Base-by-base conservation (phyloP, 2,797 vertebrate species). In the Galagoides demidoff region DNA sequence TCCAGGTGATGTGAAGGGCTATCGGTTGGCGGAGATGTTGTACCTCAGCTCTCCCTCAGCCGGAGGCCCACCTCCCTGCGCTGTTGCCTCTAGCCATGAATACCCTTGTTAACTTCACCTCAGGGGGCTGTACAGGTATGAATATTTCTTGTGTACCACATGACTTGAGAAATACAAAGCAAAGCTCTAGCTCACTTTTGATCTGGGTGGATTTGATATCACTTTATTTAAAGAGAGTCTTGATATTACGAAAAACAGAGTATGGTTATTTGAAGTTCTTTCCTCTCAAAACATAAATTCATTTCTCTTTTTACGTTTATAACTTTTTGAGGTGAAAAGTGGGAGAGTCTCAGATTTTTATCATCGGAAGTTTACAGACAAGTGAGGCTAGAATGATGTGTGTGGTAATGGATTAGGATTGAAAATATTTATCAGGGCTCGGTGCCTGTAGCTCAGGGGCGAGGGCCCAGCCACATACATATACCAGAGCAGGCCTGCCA, bases 291-390 rank as follows among this genome's bases (percentile, higher is more conserved):
- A 78, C 45, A 52, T 68, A 71, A 64, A 64, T 82, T 85, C 64
- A 71, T 27, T 88, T 83, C 64, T 70, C 31, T 37, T 91, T 31
- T 73, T 84, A 31, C 20, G 74, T 85, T 39, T 66, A 10, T n/a
- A 55, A 79, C 27, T 91, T 88, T 94, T 37, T 91, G 37, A 82
- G 87, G 22, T 71, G 39, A 86, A 82, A 68, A 76, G n/a, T 73
- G 59, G 34, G 25, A 71, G 49, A 57, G 55, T 55, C 23, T 82
- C 55, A 87, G 74, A 52, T 43, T 85, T 95, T 86, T 89, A 57
- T 5, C 85, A 6, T 82, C 85, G 39, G 19, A 45, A 66, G 63
- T n/a, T 68, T 87, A 43, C 19, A 66, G 55, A 52, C 12, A 87
- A 84, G 76, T 39, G 61, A 45, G 61, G 19, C 31, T 73, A 64